A percentile compares a stretch with the other conserved stretches of the same genome.
These are phyloP conservation scores for Vidua chalybeata DNA, from an alignment of 2,113 vertebrate genomes.

Conservation along the genomic window DNA sequence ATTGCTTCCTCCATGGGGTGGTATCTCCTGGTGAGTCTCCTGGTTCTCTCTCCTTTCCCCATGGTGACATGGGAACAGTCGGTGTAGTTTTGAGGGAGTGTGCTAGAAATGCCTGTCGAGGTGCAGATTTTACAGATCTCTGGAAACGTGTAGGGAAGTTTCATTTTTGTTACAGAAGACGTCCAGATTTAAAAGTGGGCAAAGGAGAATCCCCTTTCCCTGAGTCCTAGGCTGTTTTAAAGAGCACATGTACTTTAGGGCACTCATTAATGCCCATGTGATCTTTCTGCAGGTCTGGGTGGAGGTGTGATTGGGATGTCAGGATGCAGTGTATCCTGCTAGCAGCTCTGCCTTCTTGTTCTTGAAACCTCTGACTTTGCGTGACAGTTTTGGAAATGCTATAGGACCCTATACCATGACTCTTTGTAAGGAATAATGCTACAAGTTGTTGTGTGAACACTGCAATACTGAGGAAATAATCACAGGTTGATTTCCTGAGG, in stretches of 20 bases:
- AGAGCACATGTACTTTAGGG: not conserved
- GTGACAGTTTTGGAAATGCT: not conserved
- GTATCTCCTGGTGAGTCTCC: not conserved
- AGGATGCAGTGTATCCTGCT: not conserved
- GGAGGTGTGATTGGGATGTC: not conserved
- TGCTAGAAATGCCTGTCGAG: accelerated
- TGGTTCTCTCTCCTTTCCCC: not conserved
- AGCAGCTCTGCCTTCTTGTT: not conserved
- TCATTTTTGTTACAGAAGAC: not conserved
- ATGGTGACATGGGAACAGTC: accelerated
- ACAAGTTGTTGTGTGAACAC: not conserved
- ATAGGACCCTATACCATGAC: not conserved
- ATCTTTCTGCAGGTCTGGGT: not conserved
- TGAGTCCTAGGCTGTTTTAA: not conserved
- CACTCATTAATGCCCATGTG: accelerated
- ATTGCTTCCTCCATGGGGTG: too few species aligned
- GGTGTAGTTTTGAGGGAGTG: not conserved
- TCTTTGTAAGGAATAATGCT: not conserved
- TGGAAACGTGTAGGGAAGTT: not conserved
- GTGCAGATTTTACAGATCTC: not conserved
- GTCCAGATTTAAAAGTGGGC: not conserved
- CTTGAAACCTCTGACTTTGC: not conserved
- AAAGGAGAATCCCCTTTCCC: not conserved
- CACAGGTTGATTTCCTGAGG: not conserved
- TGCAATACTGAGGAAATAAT: not conserved